Base-by-base conservation (phyloP, 2,113 vertebrate species). In the Malurus cyaneus region DNA sequence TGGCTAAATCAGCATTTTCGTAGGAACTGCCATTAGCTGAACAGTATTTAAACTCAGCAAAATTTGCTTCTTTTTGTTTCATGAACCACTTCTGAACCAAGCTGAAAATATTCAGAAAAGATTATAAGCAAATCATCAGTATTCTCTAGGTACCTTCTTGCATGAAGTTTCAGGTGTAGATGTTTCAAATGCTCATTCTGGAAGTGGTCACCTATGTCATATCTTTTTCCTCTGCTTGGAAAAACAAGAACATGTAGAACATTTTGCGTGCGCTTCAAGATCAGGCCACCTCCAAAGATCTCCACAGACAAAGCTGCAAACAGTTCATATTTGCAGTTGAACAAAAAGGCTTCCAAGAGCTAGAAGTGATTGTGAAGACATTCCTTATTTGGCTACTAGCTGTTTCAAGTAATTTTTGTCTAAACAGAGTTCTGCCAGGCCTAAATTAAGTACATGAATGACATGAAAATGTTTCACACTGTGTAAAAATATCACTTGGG, bases 1-100 rank as follows among this genome's bases (percentile, higher is more conserved):
- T 73, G 54, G 32, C 52, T 91, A 93, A 88, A 92, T 88, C 76
- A 86, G 56, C 56, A n/a, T 74, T 93, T 93, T 88, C 44, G 47
- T 41, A 44, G 67, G 47, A 88, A 79, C 39, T 34, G 17, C 46
- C 5, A 1, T 36, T 66, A 79, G 20, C 34, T 77, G 29, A 88
- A 19, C 23, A 78, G 54, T 41, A 44, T 83, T 93, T 73, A 92
- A 95, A 70, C 59, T 93, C 60, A 74, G 52, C 29, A 88, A 78
- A 96, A 92, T 67, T 44, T 83, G 2, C 7, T 10, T 57, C 39
- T 86, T 76, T 93, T 69, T 80, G 24, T 80, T 83, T 84, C 39
- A 25, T 54, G 39, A 80, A 65, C 5, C 20, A 64, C 23, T 86
- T 93, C 54, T 52, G 39, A 92, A 93, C 5, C 4, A 47, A 90